Percentiles rank a stretch among this genome's conserved stretches.
These are phyloP conservation scores for Halocaridina rubra DNA, from an alignment of 2,888 invertebrate species.

Conservation along the genomic window DNA sequence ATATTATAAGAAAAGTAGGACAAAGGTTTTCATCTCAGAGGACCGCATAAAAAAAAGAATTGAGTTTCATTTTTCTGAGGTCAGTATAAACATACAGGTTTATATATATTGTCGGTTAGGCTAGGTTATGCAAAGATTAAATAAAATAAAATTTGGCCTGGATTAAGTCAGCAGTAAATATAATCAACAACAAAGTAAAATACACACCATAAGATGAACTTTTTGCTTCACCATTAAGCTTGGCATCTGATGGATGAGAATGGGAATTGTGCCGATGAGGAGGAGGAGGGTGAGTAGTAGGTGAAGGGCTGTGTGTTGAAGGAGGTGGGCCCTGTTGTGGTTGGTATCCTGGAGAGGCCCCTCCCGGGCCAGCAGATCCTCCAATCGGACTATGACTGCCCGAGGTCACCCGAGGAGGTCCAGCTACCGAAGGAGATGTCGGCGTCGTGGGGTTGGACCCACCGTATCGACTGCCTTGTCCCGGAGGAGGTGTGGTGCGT, in stretches of 20 bases:
- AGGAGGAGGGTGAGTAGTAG: conserved; percentile 19
- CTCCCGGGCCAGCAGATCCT: conserved; percentile 15
- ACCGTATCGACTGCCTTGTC: conserved; percentile 60
- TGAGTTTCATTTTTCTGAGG: too few relatives aligned
- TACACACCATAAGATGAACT: conserved; percentile 42
- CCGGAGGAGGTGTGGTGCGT: conserved; percentile 74
- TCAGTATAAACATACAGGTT: too few relatives aligned
- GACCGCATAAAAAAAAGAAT: too few relatives aligned
- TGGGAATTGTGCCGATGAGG: conserved; percentile 45
- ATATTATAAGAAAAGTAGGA: too few relatives aligned
- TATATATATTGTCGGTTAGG: too few relatives aligned
- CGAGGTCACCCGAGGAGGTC: conserved; percentile 27
- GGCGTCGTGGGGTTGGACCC: conserved; percentile 50
- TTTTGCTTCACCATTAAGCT: conserved; percentile 55
- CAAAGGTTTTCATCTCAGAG: too few relatives aligned
- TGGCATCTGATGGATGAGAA: conserved; percentile 17
- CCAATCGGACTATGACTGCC: conserved; percentile 31
- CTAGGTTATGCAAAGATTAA: too few relatives aligned
- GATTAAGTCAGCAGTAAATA: neutral
- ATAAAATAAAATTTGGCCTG: too few relatives aligned
- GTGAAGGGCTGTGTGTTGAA: neutral
- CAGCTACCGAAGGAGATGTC: conserved; percentile 55
- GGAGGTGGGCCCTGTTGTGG: conserved; percentile 16
- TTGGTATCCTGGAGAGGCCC: conserved; percentile 32
- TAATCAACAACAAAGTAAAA: neutral